Evolutionary conservation across 2,888 invertebrate genomes (phyloP), one percentile per base, ranked within the genome.

Genomic region (Philhelius pedissequus): DNA sequence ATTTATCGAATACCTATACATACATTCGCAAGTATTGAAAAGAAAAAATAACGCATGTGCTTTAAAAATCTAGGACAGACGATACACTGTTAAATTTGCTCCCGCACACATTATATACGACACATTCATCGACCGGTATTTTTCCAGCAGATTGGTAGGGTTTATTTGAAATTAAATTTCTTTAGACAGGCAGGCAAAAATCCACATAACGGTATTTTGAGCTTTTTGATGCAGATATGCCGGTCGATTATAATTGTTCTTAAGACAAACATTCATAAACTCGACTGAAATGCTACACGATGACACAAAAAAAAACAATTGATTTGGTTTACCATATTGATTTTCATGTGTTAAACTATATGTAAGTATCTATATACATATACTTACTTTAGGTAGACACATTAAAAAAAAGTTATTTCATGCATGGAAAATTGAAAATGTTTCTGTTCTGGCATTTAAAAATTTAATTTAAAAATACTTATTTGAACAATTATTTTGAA

Each of bases 41-140:
- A 75, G 75, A 80, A 75, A 48, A 73, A 69, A 18, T 50, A 69
- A 80, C 79, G 79, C 79, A 80, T 80, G 80, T 75, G 75, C 80
- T 8, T 20, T 75, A 27, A 13, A 48, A 75, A 80, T 45, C 48
- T 75, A 80, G 80, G 80, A 75, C 80, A 68, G 32, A 27, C 68
- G 66, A 68, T 20, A 60, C 60, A 54, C 35, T 68, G 27, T 52
- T 62, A 22, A 4, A 35, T 45, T 68, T 30, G 45, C 75, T 38
- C 69, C 69, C 75, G 52, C 60, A 74, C 50, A 50, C 74, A 79
- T 45, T 48, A 48, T 48, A 22, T 13, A 62, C 68, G 25, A 62
- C 27, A 80, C 30, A 74, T 74, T 69, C 69, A 80, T 80, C 75
- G 75, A 75, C 69, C 75, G 69, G 62, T 62, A 43, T 54, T 66